phyloP scores from a whole-genome alignment of 1,140 invertebrate genomes.

The Magallana gigas region DNA sequence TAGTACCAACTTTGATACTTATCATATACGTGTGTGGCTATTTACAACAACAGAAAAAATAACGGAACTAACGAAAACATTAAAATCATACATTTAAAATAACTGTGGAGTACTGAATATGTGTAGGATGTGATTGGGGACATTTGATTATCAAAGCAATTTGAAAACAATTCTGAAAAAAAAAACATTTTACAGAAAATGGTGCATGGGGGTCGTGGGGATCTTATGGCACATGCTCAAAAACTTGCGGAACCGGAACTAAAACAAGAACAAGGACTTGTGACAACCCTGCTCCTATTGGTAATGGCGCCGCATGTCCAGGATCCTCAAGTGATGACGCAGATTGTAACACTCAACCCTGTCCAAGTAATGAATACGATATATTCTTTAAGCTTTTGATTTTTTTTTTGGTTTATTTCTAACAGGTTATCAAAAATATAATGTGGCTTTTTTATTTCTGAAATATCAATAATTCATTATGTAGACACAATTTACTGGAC shows the following conservation, averaged over 20 bases:
- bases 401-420: too few species aligned
- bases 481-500: too few species aligned
- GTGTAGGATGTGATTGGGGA: not conserved
- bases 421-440: too few species aligned
- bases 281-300: constrained; percentile 34
- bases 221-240: constrained; percentile 19
- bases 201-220: constrained; percentile 43
- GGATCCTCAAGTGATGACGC: not conserved
- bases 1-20: too few species aligned
- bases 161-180: not conserved
- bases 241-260: constrained; percentile 42
- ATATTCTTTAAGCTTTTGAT: not conserved
- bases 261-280: constrained; percentile 37
- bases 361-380: not conserved
- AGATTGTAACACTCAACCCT: constrained; percentile 9
- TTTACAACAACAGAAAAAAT: too few species aligned
- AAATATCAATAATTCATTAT: too few species aligned
- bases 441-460: too few species aligned
- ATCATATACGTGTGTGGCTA: too few species aligned
- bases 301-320: constrained; percentile 1
- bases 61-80: too few species aligned
- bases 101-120: too few species aligned
- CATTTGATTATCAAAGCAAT: not conserved
- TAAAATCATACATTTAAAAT: too few species aligned
- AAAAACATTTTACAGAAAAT: constrained; percentile 13